Evolutionary conservation across 2,888 invertebrate genomes (phyloP), one percentile per base, ranked within the genome.

Genomic region (Euphydryas editha): DNA sequence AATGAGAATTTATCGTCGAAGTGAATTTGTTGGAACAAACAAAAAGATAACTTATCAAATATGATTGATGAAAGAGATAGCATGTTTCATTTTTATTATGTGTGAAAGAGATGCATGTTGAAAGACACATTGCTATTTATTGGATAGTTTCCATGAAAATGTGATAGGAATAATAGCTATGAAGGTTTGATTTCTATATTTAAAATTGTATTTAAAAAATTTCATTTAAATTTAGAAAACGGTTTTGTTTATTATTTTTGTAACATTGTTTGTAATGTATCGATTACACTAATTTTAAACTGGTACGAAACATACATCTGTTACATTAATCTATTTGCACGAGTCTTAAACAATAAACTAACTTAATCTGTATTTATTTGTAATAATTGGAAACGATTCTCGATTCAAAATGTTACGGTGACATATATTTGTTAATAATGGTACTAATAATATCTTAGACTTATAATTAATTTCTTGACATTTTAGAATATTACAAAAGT

Each of bases 41-140:
- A 72, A 69, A 67, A 63, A 64, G 73, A 73, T 73, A 73, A 68
- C 60, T 63, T 73, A 69, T 72, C 73, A 44, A 55, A 65, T 64
- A 66, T 58, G 58, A 68, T 65, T 57, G 65, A 47, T 62, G 70
- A 69, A 62, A 70, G 72, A 69, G 73, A 73, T 67, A 68, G 67
- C 15, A 18, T 11, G 13, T 36, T 65, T 37, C 44, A 21, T 30
- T 37, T 62, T n/a, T 49, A 37, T 63, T 30, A 18, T 10, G 63
- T 62, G 15, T 59, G 66, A 67, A 69, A 70, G 47, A 64, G 66
- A 56, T 7, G 24, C 24, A 63, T 62, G 37, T 68, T 59, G 46
- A 51, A 58, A 58, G 39, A 36, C 17, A 30, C 39, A 59, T 59
- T 11, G 59, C 59, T 54, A 64, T 59, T 64, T 64, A 54, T 64